phyloP scores from a whole-genome alignment of 2,888 invertebrate genomes.

The Antheraea assamensis region DNA sequence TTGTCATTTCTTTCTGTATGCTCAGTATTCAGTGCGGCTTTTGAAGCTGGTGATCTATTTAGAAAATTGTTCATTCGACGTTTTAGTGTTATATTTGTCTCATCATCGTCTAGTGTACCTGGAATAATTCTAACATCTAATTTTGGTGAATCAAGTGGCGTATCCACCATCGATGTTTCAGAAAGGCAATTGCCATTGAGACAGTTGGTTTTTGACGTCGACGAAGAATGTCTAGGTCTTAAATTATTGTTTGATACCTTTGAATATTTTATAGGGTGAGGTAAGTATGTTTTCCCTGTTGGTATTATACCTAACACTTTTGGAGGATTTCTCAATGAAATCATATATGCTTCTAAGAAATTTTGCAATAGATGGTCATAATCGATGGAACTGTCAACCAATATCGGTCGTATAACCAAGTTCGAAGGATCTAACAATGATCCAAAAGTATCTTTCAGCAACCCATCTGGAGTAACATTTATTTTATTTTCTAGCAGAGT shows the following conservation, averaged over 20 bases:
- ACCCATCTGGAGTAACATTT: slow-evolving; percentile 39
- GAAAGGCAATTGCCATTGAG: slow-evolving; percentile 1
- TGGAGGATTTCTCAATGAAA: slow-evolving; percentile 47
- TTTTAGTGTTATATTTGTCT: background rate
- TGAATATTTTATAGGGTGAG: slow-evolving; percentile 19
- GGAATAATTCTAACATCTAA: slow-evolving; percentile 1
- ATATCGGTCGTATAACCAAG: slow-evolving; percentile 51
- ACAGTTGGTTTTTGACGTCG: background rate
- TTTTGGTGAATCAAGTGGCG: background rate
- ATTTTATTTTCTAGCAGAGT: slow-evolving; percentile 48
- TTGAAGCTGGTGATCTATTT: background rate
- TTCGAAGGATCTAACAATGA: slow-evolving; percentile 40
- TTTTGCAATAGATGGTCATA: slow-evolving; percentile 28
- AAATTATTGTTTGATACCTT: background rate
- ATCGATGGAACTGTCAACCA: slow-evolving; percentile 49
- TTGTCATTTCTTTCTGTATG: background rate
- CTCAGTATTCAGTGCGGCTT: background rate
- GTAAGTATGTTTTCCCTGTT: slow-evolving; percentile 41
- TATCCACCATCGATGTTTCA: background rate
- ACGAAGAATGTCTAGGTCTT: background rate
- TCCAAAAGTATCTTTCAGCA: slow-evolving; percentile 44
- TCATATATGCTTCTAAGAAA: slow-evolving; percentile 47
- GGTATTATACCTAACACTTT: slow-evolving; percentile 58
- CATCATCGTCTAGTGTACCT: background rate
- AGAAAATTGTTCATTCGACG: background rate